Evolutionary conservation across 2,888 invertebrate genomes (phyloP).

Genomic region (Sinohyriopsis cumingii): DNA sequence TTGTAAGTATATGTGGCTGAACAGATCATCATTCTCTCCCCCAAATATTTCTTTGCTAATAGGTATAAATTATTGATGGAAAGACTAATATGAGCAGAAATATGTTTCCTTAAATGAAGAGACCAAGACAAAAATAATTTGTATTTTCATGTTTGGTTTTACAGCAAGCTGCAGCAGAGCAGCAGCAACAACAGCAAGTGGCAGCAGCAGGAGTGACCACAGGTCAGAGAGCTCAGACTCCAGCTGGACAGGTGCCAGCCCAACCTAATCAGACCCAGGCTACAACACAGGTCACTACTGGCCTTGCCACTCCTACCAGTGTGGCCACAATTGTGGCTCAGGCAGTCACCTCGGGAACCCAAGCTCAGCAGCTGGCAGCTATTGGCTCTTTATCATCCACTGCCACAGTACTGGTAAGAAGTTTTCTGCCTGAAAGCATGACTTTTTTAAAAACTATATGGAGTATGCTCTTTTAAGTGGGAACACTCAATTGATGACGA

Average conservation of each 20-base stretch:
- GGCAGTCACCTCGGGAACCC: conserved; percentile 29
- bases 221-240: conserved; percentile 12
- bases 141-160: conserved; percentile 4
- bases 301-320: conserved; percentile 17
- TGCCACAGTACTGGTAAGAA: conserved; percentile 36
- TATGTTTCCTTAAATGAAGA: background rate
- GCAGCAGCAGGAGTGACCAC: conserved; percentile 9
- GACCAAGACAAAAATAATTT: too few relatives aligned
- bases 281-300: conserved; percentile 20
- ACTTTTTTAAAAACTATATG: too few relatives aligned
- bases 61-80: too few relatives aligned
- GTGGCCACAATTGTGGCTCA: conserved; percentile 33
- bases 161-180: conserved; percentile 34
- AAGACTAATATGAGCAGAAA: too few relatives aligned
- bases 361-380: conserved; percentile 32
- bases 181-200: conserved; percentile 14
- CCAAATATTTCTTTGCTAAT: too few relatives aligned
- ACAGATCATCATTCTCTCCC: too few relatives aligned
- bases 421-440: too few relatives aligned
- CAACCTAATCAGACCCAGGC: conserved; percentile 24
- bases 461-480: too few relatives aligned
- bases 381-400: conserved; percentile 29
- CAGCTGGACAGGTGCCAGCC: conserved; percentile 23
- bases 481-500: too few relatives aligned
- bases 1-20: too few relatives aligned